A percentile compares a stretch with the other conserved stretches of the same genome.
Conservation (phyloP, 2,113 vertebrate species). For the Marcusenius ussheri region DNA sequence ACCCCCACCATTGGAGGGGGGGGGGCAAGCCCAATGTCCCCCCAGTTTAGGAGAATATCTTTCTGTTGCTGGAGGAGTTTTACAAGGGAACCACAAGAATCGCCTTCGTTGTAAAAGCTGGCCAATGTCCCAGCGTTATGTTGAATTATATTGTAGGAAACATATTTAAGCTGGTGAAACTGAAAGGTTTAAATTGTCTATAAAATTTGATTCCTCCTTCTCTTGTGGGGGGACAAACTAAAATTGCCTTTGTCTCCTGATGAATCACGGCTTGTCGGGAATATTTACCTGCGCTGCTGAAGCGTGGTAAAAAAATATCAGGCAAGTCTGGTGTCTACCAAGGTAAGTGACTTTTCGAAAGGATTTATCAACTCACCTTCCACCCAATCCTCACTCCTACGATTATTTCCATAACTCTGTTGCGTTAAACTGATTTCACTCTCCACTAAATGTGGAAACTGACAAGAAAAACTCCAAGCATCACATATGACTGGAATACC, state of each 20-base stretch:
- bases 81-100: conserved; percentile 48
- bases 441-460: not conserved
- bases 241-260: conserved; percentile 29
- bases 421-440: not conserved
- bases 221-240: conserved; percentile 42
- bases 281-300: conserved; percentile 27
- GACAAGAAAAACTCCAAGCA: not conserved
- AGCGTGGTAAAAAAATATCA: conserved; percentile 10
- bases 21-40: conserved; percentile 39
- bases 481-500: not conserved
- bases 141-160: conserved; percentile 62
- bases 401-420: not conserved
- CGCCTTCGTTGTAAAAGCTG: conserved; percentile 39
- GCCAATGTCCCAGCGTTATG: conserved; percentile 48
- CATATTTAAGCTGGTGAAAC: conserved; percentile 48
- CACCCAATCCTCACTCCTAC: not conserved
- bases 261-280: conserved; percentile 16
- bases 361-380: not conserved
- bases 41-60: conserved; percentile 39
- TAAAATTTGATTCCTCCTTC: conserved; percentile 50
- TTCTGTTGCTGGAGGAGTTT: conserved; percentile 40
- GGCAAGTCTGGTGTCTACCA: not conserved
- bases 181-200: conserved; percentile 55
- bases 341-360: not conserved
- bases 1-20: conserved; percentile 34